phyloP scores from a whole-genome alignment of 2,888 invertebrate species.

The Oscheius sp. region DNA sequence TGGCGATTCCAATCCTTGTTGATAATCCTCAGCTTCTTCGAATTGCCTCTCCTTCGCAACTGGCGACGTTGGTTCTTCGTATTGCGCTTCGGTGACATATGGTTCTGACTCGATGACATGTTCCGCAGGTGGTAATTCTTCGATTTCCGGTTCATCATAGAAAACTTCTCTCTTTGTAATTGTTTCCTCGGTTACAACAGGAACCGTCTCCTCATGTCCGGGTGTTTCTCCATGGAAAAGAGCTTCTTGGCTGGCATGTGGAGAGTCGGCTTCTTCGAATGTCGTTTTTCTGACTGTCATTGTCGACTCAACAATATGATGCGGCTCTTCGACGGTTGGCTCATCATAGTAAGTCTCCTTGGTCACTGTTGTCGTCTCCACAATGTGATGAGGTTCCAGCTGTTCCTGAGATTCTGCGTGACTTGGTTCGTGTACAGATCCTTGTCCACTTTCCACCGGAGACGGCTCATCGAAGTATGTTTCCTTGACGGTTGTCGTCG shows the following conservation, averaged over 20 bases:
- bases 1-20: constrained; percentile 15
- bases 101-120: constrained; percentile 18
- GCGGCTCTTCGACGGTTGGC: constrained; percentile 6
- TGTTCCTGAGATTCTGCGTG: neutral
- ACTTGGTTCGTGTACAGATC: neutral
- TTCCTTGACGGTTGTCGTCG: constrained; percentile 21
- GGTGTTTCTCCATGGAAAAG: no score
- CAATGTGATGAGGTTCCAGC: neutral
- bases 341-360: constrained; percentile 25
- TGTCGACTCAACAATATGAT: constrained; percentile 4
- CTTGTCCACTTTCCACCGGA: constrained; percentile 1
- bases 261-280: no score
- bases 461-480: constrained; percentile 22
- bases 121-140: neutral
- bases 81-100: constrained; percentile 7
- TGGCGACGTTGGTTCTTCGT: constrained; percentile 16
- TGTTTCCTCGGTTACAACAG: neutral
- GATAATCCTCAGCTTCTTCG: constrained; percentile 21
- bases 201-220: no score
- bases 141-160: neutral
- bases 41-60: constrained; percentile 3
- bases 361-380: constrained; percentile 15
- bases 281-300: neutral
- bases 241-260: no score
- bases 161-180: no score